phyloP scores from a whole-genome alignment of 2,888 invertebrate species.

The Branchellion lobata region DNA sequence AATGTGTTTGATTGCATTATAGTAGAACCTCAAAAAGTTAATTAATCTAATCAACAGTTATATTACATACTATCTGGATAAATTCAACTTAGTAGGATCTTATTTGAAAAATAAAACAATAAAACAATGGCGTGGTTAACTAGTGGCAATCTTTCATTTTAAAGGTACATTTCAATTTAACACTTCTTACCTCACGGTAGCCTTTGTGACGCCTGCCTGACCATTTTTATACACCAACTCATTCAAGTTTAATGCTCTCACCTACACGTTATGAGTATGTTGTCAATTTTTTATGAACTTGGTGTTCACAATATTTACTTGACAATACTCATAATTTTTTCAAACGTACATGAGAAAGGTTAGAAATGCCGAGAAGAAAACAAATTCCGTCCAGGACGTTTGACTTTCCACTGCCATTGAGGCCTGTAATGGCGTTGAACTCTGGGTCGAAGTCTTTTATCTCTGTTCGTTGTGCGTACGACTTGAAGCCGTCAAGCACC shows the following conservation, averaged over 20 bases:
- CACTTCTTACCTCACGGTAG: slow-evolving; percentile 70
- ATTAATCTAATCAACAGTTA: too few species aligned
- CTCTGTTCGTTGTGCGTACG: slow-evolving; percentile 88
- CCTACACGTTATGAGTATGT: slow-evolving; percentile 67
- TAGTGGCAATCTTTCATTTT: too few species aligned
- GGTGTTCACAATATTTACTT: too few species aligned
- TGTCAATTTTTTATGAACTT: too few species aligned
- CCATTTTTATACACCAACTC: slow-evolving; percentile 97
- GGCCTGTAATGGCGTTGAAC: slow-evolving; percentile 96
- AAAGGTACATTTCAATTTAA: too few species aligned
- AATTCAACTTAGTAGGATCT: too few species aligned
- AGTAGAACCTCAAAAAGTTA: too few species aligned
- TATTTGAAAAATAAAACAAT: too few species aligned
- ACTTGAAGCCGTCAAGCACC: slow-evolving; percentile 79
- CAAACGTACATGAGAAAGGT: slow-evolving; percentile 83
- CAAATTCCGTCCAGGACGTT: slow-evolving; percentile 96
- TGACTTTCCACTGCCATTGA: slow-evolving; percentile 96
- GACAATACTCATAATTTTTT: too few species aligned
- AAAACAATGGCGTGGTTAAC: too few species aligned
- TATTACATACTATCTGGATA: too few species aligned
- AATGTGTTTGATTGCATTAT: neutral
- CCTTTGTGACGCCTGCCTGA: slow-evolving; percentile 90
- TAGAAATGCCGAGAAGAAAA: slow-evolving; percentile 91
- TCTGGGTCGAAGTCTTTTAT: slow-evolving; percentile 86
- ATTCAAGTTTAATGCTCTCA: slow-evolving; percentile 83